Percentiles rank a stretch among this genome's conserved stretches.
Conservation (phyloP, 2,888 invertebrate genomes). For the Apodemia hepburni region DNA sequence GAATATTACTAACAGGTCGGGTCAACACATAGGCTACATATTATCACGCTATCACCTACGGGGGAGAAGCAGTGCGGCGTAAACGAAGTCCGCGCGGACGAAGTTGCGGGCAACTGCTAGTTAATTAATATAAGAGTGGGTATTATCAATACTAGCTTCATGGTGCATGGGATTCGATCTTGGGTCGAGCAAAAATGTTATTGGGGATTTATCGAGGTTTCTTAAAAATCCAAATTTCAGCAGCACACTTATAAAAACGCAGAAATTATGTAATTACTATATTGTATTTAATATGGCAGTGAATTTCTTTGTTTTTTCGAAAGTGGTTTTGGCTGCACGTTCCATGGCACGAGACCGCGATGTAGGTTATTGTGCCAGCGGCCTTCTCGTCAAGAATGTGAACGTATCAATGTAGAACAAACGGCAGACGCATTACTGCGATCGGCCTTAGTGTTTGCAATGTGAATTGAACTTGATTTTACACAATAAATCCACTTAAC, state of each 20-base stretch:
- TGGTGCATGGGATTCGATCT: too few relatives aligned
- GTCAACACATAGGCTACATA: too few relatives aligned
- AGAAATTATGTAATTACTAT: neutral
- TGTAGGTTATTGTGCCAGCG: constrained; percentile 31
- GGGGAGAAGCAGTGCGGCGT: too few relatives aligned
- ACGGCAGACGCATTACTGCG: neutral
- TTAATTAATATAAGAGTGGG: too few relatives aligned
- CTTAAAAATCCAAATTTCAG: too few relatives aligned
- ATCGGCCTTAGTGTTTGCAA: neutral
- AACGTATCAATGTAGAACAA: constrained; percentile 4
- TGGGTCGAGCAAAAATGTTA: too few relatives aligned
- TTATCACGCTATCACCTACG: too few relatives aligned
- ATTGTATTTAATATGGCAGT: neutral
- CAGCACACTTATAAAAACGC: neutral
- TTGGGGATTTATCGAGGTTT: too few relatives aligned
- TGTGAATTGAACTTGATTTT: constrained; percentile 1
- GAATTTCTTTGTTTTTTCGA: constrained; percentile 8
- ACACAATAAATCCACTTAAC: neutral
- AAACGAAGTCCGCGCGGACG: too few relatives aligned
- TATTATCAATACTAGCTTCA: too few relatives aligned
- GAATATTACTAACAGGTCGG: too few relatives aligned
- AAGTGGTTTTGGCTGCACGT: constrained; percentile 11
- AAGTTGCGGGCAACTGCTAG: too few relatives aligned
- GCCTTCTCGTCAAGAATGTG: constrained; percentile 19
- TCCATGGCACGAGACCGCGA: constrained; percentile 6